Conservation (phyloP, 2,797 vertebrate genomes). For the Crocidura indochinensis region DNA sequence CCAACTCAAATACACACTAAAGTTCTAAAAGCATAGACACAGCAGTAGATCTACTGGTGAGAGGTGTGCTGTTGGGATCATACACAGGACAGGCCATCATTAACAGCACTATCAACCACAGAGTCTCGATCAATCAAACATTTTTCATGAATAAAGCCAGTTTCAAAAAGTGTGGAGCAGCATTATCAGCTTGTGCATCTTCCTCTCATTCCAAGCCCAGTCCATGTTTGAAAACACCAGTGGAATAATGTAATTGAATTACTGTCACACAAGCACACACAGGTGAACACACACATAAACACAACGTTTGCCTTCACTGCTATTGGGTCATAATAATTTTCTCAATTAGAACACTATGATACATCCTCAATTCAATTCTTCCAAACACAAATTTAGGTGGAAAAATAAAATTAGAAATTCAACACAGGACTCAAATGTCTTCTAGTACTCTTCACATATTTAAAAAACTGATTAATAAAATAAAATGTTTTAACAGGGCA, state of each 20-base stretch:
- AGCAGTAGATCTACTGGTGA: too few relatives aligned
- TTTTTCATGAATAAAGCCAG: neutral
- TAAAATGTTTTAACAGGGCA: conserved; percentile 35
- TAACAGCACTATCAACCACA: too few relatives aligned
- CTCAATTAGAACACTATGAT: neutral
- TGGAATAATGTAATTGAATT: neutral
- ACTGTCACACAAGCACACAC: neutral
- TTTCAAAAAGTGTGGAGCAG: neutral
- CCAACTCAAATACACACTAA: neutral
- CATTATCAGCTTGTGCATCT: neutral
- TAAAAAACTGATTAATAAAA: conserved; percentile 16
- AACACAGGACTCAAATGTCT: neutral
- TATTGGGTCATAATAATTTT: neutral
- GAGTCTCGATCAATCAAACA: too few relatives aligned
- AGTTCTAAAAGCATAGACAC: neutral
- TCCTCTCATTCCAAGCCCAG: neutral
- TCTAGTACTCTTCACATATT: conserved; percentile 21
- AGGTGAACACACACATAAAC: too few relatives aligned
- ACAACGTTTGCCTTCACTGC: too few relatives aligned
- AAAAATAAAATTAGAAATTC: neutral
- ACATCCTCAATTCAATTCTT: neutral
- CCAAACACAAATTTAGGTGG: neutral
- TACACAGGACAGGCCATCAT: too few relatives aligned
- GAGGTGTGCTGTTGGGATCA: too few relatives aligned
- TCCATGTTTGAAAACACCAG: neutral